Percentiles rank a stretch among this genome's conserved stretches.
Conservation (phyloP, 2,888 invertebrate genomes). For the Noctua janthina region DNA sequence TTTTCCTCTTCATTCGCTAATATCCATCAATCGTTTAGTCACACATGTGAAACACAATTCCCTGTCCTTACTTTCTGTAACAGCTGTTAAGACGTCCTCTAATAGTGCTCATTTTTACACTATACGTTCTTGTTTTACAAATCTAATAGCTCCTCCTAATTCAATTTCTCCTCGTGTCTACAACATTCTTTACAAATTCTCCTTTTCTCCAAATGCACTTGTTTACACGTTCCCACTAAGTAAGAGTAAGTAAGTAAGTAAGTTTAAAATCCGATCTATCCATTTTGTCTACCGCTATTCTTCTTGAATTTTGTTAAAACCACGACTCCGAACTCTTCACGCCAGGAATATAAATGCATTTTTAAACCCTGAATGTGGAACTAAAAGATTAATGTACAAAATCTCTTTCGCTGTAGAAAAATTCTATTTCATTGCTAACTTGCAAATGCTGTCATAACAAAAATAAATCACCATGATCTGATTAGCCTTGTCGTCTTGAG, state of each 20-base stretch:
- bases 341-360: conserved; percentile 49
- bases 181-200: neutral
- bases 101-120: neutral
- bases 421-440: neutral
- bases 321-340: neutral
- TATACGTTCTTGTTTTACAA: neutral
- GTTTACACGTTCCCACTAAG: conserved; percentile 9
- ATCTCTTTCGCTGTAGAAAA: neutral
- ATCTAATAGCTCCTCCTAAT: neutral
- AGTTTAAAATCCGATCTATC: conserved; percentile 28
- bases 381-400: conserved; percentile 13
- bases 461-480: neutral
- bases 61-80: neutral
- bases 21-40: neutral
- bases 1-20: neutral
- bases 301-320: conserved; percentile 7
- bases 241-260: neutral
- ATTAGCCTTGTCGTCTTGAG: neutral
- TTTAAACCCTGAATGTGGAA: conserved; percentile 22
- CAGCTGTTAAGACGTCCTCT: neutral
- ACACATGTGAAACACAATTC: neutral
- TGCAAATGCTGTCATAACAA: neutral
- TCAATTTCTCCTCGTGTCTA: neutral
- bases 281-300: conserved; percentile 21
- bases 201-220: conserved; percentile 7